These are phyloP conservation scores for Sorex fumeus DNA, from an alignment of 2,113 vertebrate genomes.

Conservation along the genomic window DNA sequence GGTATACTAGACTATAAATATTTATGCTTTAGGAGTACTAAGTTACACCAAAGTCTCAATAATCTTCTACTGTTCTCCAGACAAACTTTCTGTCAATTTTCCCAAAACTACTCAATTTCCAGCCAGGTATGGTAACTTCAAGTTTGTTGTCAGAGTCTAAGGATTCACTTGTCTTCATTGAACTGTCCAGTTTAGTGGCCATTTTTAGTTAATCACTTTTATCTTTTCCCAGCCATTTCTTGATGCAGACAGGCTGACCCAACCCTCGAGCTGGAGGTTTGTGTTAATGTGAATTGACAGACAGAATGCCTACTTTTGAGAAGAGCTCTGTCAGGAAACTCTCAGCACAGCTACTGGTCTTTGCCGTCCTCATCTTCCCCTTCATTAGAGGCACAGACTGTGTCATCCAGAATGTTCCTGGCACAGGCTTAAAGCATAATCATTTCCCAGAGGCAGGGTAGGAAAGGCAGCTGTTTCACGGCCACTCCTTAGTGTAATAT, in stretches of 20 bases:
- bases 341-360: background rate
- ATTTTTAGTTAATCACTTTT: background rate
- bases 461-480: slow-evolving; percentile 6
- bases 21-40: no score
- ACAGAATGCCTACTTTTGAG: background rate
- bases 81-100: no score
- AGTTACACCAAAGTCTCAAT: no score
- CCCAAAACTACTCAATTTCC: no score
- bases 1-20: no score
- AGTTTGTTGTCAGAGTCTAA: no score
- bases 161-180: no score
- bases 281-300: background rate
- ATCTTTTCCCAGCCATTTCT: slow-evolving; percentile 5
- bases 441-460: slow-evolving; percentile 37
- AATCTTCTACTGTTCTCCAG: no score
- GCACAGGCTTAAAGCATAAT: background rate
- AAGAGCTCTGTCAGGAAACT: background rate
- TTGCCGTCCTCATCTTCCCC: background rate
- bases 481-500: slow-evolving; percentile 12
- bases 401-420: slow-evolving; percentile 11
- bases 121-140: no score
- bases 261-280: background rate
- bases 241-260: background rate
- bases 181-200: background rate
- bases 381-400: background rate